Base-by-base conservation (phyloP, 2,797 vertebrate genomes). In the Dendrocincla tyrannina region DNA sequence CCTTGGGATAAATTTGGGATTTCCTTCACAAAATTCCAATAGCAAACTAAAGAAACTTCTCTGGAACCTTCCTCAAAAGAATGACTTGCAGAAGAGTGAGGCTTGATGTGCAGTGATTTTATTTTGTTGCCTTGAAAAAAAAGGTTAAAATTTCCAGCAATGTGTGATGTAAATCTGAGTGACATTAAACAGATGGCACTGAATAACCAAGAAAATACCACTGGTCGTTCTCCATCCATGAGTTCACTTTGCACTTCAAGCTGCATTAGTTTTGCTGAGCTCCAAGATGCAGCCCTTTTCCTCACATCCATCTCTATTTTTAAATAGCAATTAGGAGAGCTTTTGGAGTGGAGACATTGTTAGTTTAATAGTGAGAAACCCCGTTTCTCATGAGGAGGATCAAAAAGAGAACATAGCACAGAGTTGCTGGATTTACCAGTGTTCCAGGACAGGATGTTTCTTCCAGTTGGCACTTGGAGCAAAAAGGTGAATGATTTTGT, bases 131-230 rank as follows among this genome's bases (percentile, higher is more conserved):
- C 58, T 81, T 66, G n/a, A 52, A 77, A 60, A 22, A 55, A 79
- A 70, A 58, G 35, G 69, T 69, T 90, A 69, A 86, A 84, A 91
- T 75, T 63, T 35, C 55, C 70, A 85, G 32, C 25, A 55, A 37
- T 27, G 44, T 4, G 4, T 69, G 56, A 73, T 39, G 53, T 76
- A 84, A 91, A 88, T 59, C 66, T 42, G 67, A 85, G 70, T 68
- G 87, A 88, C 79, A 33, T 85, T 46, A 86, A 91, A 66, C 76
- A 96, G 89, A 88, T 76, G 79, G 78, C 33, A 64, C 13, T 12
- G 58, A 91, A 68, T 22, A 56, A 27, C 63, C 80, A 88, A 41
- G 64, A 84, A 91, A 85, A 79, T 27, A 60, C 12, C 50, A 44
- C 1, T 41, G 35, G 9, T 41, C 52, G 28, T 18, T 89, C 53